Evolutionary conservation across 2,888 invertebrate genomes (phyloP).

Genomic region (Hipparchia semele): DNA sequence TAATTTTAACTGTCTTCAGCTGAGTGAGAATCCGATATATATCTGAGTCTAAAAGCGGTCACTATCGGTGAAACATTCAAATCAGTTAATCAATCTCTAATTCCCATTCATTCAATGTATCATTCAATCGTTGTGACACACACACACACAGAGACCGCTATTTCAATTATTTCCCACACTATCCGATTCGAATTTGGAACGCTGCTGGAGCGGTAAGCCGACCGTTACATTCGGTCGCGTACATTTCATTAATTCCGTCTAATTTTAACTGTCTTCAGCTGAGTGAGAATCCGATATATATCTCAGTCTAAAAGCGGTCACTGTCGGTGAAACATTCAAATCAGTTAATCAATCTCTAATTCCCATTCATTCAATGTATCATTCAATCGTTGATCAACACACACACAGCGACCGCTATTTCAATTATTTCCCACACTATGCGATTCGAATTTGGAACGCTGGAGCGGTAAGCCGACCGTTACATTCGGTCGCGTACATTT

Average conservation of each 20-base stretch:
- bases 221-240: constrained; percentile 42
- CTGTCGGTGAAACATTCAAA: background rate
- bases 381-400: constrained; percentile 24
- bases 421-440: constrained; percentile 41
- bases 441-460: constrained; percentile 42
- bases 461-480: constrained; percentile 40
- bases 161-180: constrained; percentile 40
- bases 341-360: constrained; percentile 31
- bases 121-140: constrained; percentile 26
- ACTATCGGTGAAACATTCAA: background rate
- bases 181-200: constrained; percentile 43
- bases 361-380: constrained; percentile 36
- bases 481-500: constrained; percentile 42
- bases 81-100: constrained; percentile 29
- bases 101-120: constrained; percentile 31
- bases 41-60: no score
- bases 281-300: no score
- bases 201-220: constrained; percentile 39
- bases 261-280: no score
- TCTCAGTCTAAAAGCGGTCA: no score
- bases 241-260: constrained; percentile 42
- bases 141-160: constrained; percentile 23
- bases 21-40: no score
- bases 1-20: no score
- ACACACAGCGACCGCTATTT: constrained; percentile 29